Evolutionary conservation across 2,113 vertebrate genomes (phyloP).

Genomic region (Astatotilapia flaviijosephi): DNA sequence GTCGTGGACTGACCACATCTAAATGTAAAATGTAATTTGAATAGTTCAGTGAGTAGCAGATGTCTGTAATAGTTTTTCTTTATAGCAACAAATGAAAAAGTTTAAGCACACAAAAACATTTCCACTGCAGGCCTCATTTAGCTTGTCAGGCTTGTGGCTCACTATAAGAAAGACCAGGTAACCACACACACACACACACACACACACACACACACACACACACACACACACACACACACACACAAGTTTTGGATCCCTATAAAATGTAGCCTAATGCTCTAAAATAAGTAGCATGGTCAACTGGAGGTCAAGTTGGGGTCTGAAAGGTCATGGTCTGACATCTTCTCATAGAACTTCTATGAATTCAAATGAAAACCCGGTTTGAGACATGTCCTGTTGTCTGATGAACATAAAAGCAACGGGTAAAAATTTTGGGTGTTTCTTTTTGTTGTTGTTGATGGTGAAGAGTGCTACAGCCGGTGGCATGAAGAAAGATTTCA

Average conservation of each 20-base stretch:
- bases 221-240: too few species aligned
- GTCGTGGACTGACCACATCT: rapidly evolving
- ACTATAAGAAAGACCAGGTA: neutral
- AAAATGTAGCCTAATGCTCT: neutral
- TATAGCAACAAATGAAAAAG: neutral
- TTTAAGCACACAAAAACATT: neutral
- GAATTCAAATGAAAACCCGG: neutral
- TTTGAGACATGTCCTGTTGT: neutral
- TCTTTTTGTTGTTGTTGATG: neutral
- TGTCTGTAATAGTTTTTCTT: neutral
- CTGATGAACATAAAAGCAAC: neutral
- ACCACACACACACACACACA: too few species aligned
- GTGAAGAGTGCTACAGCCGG: neutral
- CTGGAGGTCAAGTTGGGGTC: neutral
- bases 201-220: too few species aligned
- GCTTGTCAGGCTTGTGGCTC: neutral
- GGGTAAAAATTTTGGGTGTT: neutral
- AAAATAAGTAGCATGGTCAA: neutral
- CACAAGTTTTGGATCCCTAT: neutral
- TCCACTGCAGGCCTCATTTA: neutral
- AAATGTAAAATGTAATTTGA: neutral
- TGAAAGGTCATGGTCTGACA: neutral
- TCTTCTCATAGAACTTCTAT: neutral
- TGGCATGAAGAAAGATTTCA: neutral
- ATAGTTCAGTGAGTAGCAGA: neutral